These are phyloP conservation scores for Dichetophora obliterata DNA, from an alignment of 2,888 invertebrate species.

Conservation along the genomic window DNA sequence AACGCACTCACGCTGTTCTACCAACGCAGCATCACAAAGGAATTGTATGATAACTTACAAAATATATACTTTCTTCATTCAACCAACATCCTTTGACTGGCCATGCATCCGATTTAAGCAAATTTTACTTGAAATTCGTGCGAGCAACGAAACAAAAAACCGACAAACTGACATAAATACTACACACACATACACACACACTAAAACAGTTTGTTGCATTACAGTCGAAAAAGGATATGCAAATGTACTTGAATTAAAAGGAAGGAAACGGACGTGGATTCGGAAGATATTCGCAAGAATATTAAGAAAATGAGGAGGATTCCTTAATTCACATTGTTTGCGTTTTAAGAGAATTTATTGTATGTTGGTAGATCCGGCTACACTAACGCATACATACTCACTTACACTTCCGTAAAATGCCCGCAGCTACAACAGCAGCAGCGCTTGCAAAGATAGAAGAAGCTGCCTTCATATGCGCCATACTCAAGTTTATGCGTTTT, in stretches of 20 bases:
- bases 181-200: no score
- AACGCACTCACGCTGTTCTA: not conserved
- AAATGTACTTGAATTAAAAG: not conserved
- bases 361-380: not conserved
- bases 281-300: not conserved
- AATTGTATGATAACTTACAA: constrained; percentile 13
- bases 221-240: not conserved
- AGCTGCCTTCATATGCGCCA: not conserved
- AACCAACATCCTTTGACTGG: not conserved
- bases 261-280: not conserved
- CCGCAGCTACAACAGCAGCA: not conserved
- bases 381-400: not conserved
- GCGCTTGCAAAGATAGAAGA: not conserved
- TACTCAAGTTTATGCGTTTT: not conserved
- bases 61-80: constrained; percentile 4
- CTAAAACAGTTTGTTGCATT: no score
- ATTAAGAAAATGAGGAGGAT: not conserved
- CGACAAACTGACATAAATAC: no score
- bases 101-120: constrained; percentile 3
- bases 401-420: not conserved
- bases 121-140: no score
- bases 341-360: constrained; percentile 17
- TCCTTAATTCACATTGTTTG: constrained; percentile 13
- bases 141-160: no score
- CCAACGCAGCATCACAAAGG: not conserved